Base-by-base conservation (phyloP, 2,113 vertebrate genomes). In the Propithecus coquereli region DNA sequence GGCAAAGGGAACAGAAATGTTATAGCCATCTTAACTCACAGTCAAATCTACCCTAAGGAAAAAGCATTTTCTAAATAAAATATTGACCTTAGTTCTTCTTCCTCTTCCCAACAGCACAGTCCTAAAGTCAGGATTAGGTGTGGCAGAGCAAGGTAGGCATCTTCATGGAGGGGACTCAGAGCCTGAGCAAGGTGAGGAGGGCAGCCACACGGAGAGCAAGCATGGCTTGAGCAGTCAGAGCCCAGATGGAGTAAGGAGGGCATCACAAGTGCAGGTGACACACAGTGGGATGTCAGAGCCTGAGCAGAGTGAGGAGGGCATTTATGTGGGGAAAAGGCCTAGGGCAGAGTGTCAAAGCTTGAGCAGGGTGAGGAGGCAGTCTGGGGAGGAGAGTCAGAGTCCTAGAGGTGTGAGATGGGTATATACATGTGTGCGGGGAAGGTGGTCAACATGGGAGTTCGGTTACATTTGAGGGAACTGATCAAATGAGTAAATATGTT, bases 1-100 rank as follows among this genome's bases (percentile, higher is more conserved):
- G 50, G 37, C 47, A 80, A 85, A 94, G 32, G 17, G 27, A 89
- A 91, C 12, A 79, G 61, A 96, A 85, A 87, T 57, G 30, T 68
- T 65, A 91, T 1, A 81, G 32, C 10, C 59, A 82, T 87, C 50
- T 91, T 37, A 52, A 74, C 7, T 52, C 50, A 82, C 32, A 37
- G 66, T 71, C 37, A 92, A 14, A 59, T 50, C 73, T 86, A 91
- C 5, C 82, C 20, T 57, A 94, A 90, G 34, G 45, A 90, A 54
- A 84, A 77, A 89, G 66, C 32, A 73, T 70, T 87, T 93, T 85
- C 79, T 91, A 91, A 94, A 81, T 85, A 85, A 95, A 93, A 82
- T 54, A 37, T 43, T 86, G 68, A 52, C 50, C 43, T 80, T 47
- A 68, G 50, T 66, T 92, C 14, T 91, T 87, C 54, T 76, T 89